Evolutionary conservation across 1,140 invertebrate species (phyloP), one percentile per base, ranked within the genome.

Genomic region (Harlomillsia oculata): DNA sequence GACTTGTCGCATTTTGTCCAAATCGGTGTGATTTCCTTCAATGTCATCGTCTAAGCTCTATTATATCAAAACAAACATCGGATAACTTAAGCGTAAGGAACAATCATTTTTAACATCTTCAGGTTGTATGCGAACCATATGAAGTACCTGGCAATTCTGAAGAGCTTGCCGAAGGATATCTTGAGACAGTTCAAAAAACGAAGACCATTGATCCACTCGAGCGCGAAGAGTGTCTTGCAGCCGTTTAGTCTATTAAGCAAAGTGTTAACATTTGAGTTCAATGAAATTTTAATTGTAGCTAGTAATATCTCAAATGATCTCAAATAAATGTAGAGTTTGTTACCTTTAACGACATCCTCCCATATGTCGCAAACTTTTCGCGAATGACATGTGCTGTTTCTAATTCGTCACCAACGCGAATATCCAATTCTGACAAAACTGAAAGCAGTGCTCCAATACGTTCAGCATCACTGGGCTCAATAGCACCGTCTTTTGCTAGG

Each of bases 401-500:
- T 1, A 87, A 68, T 69, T 89, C 85, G 69, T 87, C 84, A 6
- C 75, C 71, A 51, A 88, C 77, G 60, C 80, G 77, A 29, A 78
- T 75, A 58, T 84, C 82, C 4, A 89, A 72, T 18, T 78, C 76
- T 39, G 81, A 78, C 0, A 84, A 83, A 20, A 80, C 75, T 0
- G 78, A 75, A 11, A 87, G 69, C 0, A 88, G 69, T 51, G 76
- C 72, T 4, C 83, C 81, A n/a, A 88, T 77, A 57, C 80, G 80
- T 60, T 88, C 85, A 0, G 82, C 82, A 65, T 87, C 83, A 0
- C 77, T 74, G 0, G 82, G 72, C 29, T 83, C 84, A 32, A 88
- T 70, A 57, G 80, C 74, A 4, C 83, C 82, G 64, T 87, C 82
- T 69, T 85, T 60, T 1, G 50, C 26, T 13, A 56, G 36, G 9